Evolutionary conservation across 1,140 invertebrate species (phyloP).

Genomic region (Varroa destructor): DNA sequence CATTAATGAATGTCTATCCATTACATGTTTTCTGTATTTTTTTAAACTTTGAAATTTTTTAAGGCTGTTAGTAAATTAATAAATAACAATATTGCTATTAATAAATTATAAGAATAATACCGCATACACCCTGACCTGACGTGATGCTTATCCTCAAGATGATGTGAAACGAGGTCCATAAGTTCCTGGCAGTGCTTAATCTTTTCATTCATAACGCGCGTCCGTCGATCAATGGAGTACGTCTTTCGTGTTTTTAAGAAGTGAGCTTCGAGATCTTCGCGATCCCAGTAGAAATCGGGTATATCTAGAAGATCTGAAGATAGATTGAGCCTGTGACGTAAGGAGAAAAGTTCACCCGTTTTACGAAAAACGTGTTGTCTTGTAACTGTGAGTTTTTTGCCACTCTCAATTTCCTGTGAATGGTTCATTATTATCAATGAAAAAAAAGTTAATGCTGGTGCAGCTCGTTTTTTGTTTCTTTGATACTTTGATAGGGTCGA

Average conservation of each 20-base stretch:
- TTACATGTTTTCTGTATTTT: too few species aligned
- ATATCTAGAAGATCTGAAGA: conserved; percentile 83
- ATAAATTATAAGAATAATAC: too few species aligned
- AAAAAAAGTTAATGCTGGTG: background rate
- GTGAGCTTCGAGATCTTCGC: conserved; percentile 65
- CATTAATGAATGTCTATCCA: too few species aligned
- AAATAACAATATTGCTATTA: too few species aligned
- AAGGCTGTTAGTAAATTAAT: too few species aligned
- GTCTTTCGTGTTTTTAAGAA: conserved; percentile 69
- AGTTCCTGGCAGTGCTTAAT: conserved; percentile 80
- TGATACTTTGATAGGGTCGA: too few species aligned
- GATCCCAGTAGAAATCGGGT: conserved; percentile 94
- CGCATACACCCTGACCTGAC: conserved; percentile 40
- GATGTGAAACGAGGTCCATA: conserved; percentile 66
- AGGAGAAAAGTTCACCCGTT: conserved; percentile 73
- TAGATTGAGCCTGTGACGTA: conserved; percentile 72
- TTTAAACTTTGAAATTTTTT: too few species aligned
- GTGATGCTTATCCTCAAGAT: conserved; percentile 79
- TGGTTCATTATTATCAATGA: conserved; percentile 30
- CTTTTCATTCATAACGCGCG: conserved; percentile 84
- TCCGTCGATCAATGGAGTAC: conserved; percentile 55
- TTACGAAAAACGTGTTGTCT: conserved; percentile 64
- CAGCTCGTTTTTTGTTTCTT: too few species aligned
- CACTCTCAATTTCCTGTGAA: conserved; percentile 54
- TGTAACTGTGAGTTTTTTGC: conserved; percentile 53